Base-by-base conservation (phyloP, 1,140 invertebrate species). In the Anastrepha ludens region DNA sequence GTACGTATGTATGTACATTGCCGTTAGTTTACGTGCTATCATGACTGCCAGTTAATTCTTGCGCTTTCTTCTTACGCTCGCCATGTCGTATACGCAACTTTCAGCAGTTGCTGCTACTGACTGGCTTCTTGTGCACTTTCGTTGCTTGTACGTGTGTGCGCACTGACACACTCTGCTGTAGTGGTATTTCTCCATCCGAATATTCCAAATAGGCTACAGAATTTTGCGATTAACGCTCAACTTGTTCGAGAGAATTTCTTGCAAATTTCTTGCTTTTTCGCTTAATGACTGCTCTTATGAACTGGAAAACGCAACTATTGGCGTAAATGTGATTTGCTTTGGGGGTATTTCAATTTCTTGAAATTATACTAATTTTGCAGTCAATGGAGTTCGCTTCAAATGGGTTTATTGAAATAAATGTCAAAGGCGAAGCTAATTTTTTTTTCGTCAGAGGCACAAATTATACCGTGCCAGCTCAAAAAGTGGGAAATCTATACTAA, bases 31-130 rank as follows among this genome's bases (percentile, higher is more conserved):
- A 29, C 29, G 29, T 29, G 29, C 29, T 29, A 29, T 29, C 29
- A 29, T 29, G 29, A 29, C 29, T 29, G 29, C 29, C 29, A 29
- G 29, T 29, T 29, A 29, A 29, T 29, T 29, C 29, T 29, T 29
- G 29, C 29, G 29, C 29, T 29, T 29, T 29, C 29, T 29, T 29
- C 29, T 29, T 29, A 29, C 0, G 29, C 29, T 29, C 29, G 65
- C 11, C 39, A 67, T 41, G 65, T 7, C 65, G 65, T 67, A 67
- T 67, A 67, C 65, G 65, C 65, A 39, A 67, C 29, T 9, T 67
- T 64, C 7, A 39, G 9, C 15, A 1, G 8, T 13, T 8, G 65
- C 11, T n/a, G 11, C 62, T 64, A 64, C 7, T 64, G 29, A 29
- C 29, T 20, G 17, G 29, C 39, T 58, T 8, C 55, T 58, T 58